Evolutionary conservation across 2,113 vertebrate species (phyloP).

Genomic region (Eurystomus gularis): DNA sequence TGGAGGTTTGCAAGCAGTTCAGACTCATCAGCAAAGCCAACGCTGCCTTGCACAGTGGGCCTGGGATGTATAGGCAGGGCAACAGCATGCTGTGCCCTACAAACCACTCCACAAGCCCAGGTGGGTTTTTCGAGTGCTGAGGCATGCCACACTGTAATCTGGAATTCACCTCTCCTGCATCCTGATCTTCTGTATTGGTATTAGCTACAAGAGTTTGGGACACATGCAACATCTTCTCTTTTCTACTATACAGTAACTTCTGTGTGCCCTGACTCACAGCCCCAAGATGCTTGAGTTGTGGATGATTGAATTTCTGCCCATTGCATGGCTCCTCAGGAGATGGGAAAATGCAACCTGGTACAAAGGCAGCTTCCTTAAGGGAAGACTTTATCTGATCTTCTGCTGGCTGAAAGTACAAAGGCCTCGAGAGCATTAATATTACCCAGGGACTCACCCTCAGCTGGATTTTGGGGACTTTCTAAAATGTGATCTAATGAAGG

Average conservation of each 20-base stretch:
- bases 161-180: fast-evolving
- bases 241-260: not conserved
- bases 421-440: not conserved
- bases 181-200: not conserved
- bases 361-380: not conserved
- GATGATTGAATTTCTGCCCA: not conserved
- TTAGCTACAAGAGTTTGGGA: not conserved
- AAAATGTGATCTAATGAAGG: not conserved
- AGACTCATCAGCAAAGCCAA: not conserved
- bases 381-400: not conserved
- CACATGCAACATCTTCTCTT: not conserved
- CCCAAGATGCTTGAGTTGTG: not conserved
- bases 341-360: not conserved
- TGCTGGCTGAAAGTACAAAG: not conserved
- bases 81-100: not conserved
- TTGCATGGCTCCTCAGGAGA: not conserved
- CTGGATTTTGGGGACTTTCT: not conserved
- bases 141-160: not conserved
- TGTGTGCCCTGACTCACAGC: not conserved
- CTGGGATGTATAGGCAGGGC: not conserved
- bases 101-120: fast-evolving
- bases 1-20: not conserved
- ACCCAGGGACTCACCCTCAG: not conserved
- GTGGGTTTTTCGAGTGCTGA: not conserved
- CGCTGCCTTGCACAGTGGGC: not conserved